phyloP scores from a whole-genome alignment of 1,140 invertebrate species.

The Drosophila quadrilineata region DNA sequence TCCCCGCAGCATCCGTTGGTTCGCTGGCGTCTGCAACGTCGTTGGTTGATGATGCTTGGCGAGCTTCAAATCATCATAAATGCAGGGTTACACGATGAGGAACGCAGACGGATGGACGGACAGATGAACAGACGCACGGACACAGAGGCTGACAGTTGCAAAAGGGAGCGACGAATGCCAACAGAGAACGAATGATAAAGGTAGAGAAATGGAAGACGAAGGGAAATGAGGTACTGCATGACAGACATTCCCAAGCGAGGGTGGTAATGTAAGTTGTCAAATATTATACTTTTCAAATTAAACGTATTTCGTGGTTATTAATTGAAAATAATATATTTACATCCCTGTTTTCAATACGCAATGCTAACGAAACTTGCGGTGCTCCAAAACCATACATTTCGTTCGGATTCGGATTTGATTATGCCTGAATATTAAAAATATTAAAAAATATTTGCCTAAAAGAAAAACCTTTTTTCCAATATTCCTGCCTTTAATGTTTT shows the following conservation, averaged over 20 bases:
- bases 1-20: constrained; percentile 25
- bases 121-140: not conserved
- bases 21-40: constrained; percentile 24
- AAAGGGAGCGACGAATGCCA: no score
- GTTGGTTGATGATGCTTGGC: constrained; percentile 59
- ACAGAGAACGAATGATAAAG: no score
- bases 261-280: not conserved
- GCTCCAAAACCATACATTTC: no score
- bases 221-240: no score
- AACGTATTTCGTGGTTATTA: no score
- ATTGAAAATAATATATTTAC: not conserved
- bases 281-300: not conserved
- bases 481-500: no score
- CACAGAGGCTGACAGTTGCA: not conserved
- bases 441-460: no score
- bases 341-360: not conserved
- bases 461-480: no score
- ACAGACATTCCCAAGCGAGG: constrained; percentile 24
- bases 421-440: no score
- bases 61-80: constrained; percentile 72
- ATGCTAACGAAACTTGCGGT: no score
- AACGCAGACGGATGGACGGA: constrained; percentile 2
- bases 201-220: no score
- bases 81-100: constrained; percentile 58
- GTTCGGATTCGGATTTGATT: no score